Evolutionary conservation across 2,888 invertebrate species (phyloP).

Genomic region (Macropis europaea): DNA sequence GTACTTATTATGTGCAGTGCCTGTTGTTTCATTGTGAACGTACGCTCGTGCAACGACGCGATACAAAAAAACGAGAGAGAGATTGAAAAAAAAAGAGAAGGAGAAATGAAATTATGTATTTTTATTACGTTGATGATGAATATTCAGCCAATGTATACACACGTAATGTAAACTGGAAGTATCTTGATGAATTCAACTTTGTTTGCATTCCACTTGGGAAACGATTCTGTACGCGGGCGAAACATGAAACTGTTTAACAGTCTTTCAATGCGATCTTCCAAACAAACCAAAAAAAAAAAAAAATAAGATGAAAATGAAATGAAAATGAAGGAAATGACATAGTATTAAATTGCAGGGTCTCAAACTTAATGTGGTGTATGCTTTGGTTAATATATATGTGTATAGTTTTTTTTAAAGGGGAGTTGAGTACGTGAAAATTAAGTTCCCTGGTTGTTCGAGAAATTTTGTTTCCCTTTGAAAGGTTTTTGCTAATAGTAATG

Average conservation of each 20-base stretch:
- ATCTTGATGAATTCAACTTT: slow-evolving; percentile 51
- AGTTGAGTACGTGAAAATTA: slow-evolving; percentile 47
- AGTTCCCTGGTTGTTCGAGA: slow-evolving; percentile 37
- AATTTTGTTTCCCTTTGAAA: slow-evolving; percentile 55
- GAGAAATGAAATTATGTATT: slow-evolving; percentile 60
- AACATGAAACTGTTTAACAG: slow-evolving; percentile 28
- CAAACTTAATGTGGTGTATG: slow-evolving; percentile 39
- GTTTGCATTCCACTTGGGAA: slow-evolving; percentile 66
- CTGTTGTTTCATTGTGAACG: slow-evolving; percentile 63
- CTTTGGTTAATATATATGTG: slow-evolving; percentile 41
- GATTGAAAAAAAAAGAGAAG: too few relatives aligned
- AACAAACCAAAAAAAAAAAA: slow-evolving; percentile 28
- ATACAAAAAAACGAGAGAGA: slow-evolving; percentile 42
- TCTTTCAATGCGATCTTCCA: slow-evolving; percentile 60
- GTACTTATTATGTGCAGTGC: slow-evolving; percentile 70
- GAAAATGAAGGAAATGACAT: slow-evolving; percentile 11
- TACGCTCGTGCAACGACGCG: slow-evolving; percentile 63
- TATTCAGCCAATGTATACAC: slow-evolving; percentile 48
- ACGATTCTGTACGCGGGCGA: slow-evolving; percentile 42
- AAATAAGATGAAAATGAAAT: slow-evolving; percentile 19
- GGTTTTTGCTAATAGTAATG: slow-evolving; percentile 52
- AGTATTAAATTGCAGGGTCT: slow-evolving; percentile 37
- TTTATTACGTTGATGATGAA: slow-evolving; percentile 62
- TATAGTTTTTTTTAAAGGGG: slow-evolving; percentile 33
- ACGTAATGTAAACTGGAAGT: slow-evolving; percentile 36